A percentile compares a stretch with the other conserved stretches of the same genome.
These are phyloP conservation scores for Cephalopholis sonnerati DNA, from an alignment of 2,113 vertebrate genomes.

Conservation along the genomic window DNA sequence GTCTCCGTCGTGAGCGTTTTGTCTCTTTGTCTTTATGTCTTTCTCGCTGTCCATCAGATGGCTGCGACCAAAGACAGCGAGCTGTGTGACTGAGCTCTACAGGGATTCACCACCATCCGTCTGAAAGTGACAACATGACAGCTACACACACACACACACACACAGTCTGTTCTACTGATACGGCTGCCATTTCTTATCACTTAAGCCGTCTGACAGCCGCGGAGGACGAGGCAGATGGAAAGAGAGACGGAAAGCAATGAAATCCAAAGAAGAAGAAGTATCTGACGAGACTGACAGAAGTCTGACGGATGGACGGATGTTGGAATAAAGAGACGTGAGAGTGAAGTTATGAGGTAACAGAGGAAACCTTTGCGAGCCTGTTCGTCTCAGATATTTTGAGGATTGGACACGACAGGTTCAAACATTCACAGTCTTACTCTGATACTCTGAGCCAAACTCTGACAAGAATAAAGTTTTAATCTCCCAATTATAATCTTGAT, in stretches of 20 bases:
- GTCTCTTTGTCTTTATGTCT: conserved; percentile 16
- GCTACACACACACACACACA: not conserved
- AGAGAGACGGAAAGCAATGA: conserved; percentile 31
- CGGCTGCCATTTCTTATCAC: conserved; percentile 62
- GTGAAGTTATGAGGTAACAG: not conserved
- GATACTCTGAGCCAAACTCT: not conserved
- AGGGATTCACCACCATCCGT: conserved; percentile 18
- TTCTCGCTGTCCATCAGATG: conserved; percentile 29
- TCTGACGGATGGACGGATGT: conserved; percentile 28
- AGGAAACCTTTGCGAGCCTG: not conserved
- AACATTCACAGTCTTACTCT: not conserved
- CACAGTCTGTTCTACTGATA: conserved; percentile 26
- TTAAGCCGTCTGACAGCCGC: conserved; percentile 37
- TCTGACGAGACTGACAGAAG: conserved; percentile 13
- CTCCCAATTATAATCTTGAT: not conserved
- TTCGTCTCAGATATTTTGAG: not conserved
- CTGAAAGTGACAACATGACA: conserved; percentile 53
- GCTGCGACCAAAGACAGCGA: conserved; percentile 4
- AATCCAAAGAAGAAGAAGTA: conserved; percentile 15
- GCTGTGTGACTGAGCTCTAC: conserved; percentile 14
- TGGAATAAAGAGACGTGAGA: not conserved
- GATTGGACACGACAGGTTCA: not conserved
- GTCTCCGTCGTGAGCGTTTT: conserved; percentile 34
- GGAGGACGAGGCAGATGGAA: conserved; percentile 45
- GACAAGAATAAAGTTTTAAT: not conserved